phyloP scores from a whole-genome alignment of 1,140 invertebrate species.

The Formica exsecta region DNA sequence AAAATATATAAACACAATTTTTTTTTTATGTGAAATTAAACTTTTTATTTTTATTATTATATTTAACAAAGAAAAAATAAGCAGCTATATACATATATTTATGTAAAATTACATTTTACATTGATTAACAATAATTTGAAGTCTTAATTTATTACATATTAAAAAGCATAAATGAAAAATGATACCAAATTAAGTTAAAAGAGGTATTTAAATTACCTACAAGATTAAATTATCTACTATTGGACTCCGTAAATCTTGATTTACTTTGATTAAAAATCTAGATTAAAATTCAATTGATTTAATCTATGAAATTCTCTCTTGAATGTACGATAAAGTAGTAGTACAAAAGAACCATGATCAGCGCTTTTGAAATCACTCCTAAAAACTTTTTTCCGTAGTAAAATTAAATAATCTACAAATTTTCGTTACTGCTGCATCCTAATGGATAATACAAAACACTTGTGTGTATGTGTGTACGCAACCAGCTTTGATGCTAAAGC shows the following conservation, averaged over 20 bases:
- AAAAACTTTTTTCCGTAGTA: not conserved
- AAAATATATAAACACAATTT: too few species aligned
- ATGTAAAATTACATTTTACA: not conserved
- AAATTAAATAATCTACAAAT: not conserved
- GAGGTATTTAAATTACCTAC: not conserved
- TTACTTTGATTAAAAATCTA: not conserved
- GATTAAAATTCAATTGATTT: not conserved
- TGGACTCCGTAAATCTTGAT: not conserved
- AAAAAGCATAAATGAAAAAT: not conserved
- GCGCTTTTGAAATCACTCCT: too few species aligned
- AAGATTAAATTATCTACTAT: slow-evolving; percentile 11
- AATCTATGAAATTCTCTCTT: not conserved
- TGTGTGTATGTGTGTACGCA: not conserved
- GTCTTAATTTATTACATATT: not conserved
- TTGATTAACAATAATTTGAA: not conserved
- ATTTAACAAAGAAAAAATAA: not conserved
- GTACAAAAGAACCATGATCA: not conserved
- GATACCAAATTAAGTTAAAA: not conserved
- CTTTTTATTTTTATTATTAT: too few species aligned
- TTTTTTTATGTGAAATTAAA: too few species aligned
- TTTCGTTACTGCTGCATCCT: not conserved
- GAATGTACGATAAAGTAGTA: not conserved
- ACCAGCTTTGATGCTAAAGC: slow-evolving; percentile 12
- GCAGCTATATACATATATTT: not conserved
- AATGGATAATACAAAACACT: not conserved